Percentiles rank a stretch among this genome's conserved stretches.
These are phyloP conservation scores for Neoarius graeffei DNA, from an alignment of 2,113 vertebrate species.

Conservation along the genomic window DNA sequence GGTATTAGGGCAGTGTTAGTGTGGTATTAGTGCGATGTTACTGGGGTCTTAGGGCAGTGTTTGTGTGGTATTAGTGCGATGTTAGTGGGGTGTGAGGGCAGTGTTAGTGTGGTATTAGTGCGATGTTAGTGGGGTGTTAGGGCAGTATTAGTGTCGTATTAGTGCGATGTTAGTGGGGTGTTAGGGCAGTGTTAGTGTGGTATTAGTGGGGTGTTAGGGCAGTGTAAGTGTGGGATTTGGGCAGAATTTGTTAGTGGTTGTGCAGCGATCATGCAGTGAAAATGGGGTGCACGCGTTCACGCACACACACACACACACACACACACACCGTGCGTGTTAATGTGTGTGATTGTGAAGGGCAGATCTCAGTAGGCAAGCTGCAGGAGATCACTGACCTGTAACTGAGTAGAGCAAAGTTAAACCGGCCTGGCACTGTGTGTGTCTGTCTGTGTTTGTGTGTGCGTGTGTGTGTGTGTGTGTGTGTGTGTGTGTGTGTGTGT, in stretches of 20 bases:
- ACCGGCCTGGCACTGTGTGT: slow-evolving; percentile 3
- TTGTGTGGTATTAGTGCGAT: no score
- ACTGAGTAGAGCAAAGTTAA: slow-evolving; percentile 21
- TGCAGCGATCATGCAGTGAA: not conserved
- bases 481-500: slow-evolving; percentile 22
- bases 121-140: no score
- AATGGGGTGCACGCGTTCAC: not conserved
- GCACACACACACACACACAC: not conserved
- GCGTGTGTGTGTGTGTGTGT: slow-evolving; percentile 3
- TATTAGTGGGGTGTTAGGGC: no score
- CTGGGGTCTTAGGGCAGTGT: no score
- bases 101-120: no score
- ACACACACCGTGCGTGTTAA: not conserved
- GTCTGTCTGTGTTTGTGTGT: not conserved
- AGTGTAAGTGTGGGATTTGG: no score
- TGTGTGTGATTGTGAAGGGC: slow-evolving; percentile 32
- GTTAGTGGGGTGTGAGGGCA: no score
- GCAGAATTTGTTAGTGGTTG: not conserved
- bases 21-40: no score
- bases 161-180: no score
- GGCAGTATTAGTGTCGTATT: no score
- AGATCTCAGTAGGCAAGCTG: slow-evolving; percentile 14
- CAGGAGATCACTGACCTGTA: slow-evolving; percentile 40
- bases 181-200: no score
- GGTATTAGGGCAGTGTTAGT: no score